Base-by-base conservation (phyloP, 2,888 invertebrate species). In the Acrobeloides nanus region DNA sequence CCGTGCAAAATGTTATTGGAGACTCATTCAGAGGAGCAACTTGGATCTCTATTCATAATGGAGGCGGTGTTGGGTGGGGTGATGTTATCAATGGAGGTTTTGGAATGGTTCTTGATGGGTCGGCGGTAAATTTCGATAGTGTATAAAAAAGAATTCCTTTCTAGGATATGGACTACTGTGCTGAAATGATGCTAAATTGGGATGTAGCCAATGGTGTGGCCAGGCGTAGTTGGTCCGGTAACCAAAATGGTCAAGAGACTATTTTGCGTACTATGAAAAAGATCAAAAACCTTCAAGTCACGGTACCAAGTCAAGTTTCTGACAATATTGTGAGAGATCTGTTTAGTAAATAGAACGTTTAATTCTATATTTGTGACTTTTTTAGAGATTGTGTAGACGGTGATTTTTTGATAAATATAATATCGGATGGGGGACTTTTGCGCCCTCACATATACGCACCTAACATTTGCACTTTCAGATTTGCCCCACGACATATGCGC, bases 51-150 rank as follows among this genome's bases (percentile, higher is more conserved):
- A 53, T 73, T 17, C 73, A 73, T 57, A 73, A 73, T 48, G 73
- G 73, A 10, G 74, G 74, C 23, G 74, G 74, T 18, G 72, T 74
- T 18, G 74, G 74, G 49, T 78, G 80, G 81, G 81, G 81, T n/a
- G 81, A 82, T 68, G 81, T 79, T 3, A 79, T 80, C 12, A 82
- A 82, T 66, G 82, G 82, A 12, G 81, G 81, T 12, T 82, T 82
- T 69, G 82, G 82, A 6, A 68, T 82, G 43, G 74, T 82, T 1
- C 71, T 82, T 25, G 81, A 82, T 68, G 82, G 82, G 29, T 73
- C 76, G 7, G 51, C 52, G 47, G 61, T 57, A 25, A 15, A 17
- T 15, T 39, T 33, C 7, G 31, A n/a, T 33, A 12, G 6, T 35
- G 8, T 7, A 23, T n/a, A 7, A 33, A 15, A 34, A 15, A 23